Conservation (phyloP, 2,888 invertebrate genomes). For the Dorcus hopei region DNA sequence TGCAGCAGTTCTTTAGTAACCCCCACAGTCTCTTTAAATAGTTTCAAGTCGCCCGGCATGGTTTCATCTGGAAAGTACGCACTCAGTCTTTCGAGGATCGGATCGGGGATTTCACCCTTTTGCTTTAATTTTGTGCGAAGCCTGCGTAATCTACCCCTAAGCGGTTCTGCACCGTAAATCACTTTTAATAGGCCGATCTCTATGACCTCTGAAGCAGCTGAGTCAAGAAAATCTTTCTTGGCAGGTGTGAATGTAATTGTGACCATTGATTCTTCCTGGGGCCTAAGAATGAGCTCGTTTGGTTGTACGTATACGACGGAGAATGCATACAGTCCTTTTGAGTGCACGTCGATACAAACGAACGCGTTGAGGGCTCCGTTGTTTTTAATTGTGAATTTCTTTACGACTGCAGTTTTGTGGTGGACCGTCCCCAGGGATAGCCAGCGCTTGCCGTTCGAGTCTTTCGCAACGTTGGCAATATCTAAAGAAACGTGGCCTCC, state of each 20-base stretch:
- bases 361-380: conserved; percentile 57
- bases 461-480: conserved; percentile 53
- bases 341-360: conserved; percentile 39
- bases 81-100: conserved; percentile 30
- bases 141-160: conserved; percentile 40
- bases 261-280: conserved; percentile 36
- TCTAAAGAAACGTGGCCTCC: conserved; percentile 57
- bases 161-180: conserved; percentile 42
- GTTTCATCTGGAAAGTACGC: conserved; percentile 36
- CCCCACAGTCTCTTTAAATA: conserved; percentile 37
- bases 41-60: conserved; percentile 37
- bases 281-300: conserved; percentile 35
- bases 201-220: conserved; percentile 29
- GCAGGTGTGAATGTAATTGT: conserved; percentile 37
- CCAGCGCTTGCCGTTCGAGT: conserved; percentile 57
- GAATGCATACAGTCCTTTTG: conserved; percentile 34
- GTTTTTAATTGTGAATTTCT: conserved; percentile 54
- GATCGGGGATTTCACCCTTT: conserved; percentile 27
- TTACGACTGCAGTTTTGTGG: conserved; percentile 47
- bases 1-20: conserved; percentile 36
- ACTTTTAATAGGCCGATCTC: conserved; percentile 42
- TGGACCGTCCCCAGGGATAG: conserved; percentile 57
- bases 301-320: conserved; percentile 36
- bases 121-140: conserved; percentile 31
- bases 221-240: conserved; percentile 36